Evolutionary conservation across 2,888 invertebrate genomes (phyloP).

Genomic region (Leptopilina syphax): DNA sequence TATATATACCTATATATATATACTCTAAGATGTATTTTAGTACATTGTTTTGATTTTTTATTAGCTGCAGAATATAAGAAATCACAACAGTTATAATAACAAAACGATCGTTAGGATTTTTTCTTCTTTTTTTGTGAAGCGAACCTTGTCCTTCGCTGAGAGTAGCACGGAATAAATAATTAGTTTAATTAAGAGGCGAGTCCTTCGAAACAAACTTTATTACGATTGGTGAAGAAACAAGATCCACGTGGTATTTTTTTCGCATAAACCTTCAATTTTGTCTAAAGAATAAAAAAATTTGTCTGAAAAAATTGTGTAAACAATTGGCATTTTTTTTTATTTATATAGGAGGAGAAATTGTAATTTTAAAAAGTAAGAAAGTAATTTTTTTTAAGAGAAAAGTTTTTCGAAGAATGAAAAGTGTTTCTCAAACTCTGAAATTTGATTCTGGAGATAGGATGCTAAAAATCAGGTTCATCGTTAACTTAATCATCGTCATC

Average conservation of each 20-base stretch:
- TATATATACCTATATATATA: too few species aligned
- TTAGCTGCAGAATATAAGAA: too few species aligned
- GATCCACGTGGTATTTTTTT: constrained; percentile 3
- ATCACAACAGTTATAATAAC: too few species aligned
- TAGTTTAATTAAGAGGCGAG: constrained; percentile 34
- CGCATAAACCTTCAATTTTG: constrained; percentile 5
- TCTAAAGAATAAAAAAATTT: too few species aligned
- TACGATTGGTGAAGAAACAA: constrained; percentile 24
- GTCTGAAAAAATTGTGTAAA: too few species aligned
- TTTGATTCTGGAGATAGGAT: background rate
- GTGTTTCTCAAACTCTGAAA: background rate
- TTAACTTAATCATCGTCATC: constrained; percentile 41
- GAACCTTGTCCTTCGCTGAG: constrained; percentile 24
- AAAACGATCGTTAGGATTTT: constrained; percentile 21
- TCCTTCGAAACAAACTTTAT: constrained; percentile 26
- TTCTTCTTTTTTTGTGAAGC: constrained; percentile 19
- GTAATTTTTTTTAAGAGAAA: too few species aligned
- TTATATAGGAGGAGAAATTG: too few species aligned
- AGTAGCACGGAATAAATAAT: constrained; percentile 44
- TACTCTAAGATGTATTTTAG: too few species aligned
- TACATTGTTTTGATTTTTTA: too few species aligned
- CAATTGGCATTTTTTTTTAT: background rate
- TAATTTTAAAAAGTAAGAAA: too few species aligned
- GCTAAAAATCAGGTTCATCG: constrained; percentile 28
- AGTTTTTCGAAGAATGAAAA: too few species aligned